Percentiles rank a stretch among this genome's conserved stretches.
Conservation (phyloP, 2,113 vertebrate genomes). For the Corythornis vintsioides region DNA sequence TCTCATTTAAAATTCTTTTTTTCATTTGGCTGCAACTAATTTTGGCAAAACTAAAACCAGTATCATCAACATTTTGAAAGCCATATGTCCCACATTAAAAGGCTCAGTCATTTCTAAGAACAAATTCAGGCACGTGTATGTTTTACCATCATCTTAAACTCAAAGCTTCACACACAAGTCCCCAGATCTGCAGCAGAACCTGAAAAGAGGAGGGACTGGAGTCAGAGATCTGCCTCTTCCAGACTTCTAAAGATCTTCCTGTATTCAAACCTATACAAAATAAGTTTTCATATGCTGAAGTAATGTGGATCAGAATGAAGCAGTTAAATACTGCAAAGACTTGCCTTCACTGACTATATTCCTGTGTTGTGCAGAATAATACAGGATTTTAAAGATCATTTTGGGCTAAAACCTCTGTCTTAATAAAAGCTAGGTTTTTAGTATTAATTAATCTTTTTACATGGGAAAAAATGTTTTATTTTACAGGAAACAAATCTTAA, state of each 20-base stretch:
- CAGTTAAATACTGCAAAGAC: background rate
- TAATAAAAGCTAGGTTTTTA: background rate
- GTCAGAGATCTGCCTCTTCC: background rate
- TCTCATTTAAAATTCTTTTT: background rate
- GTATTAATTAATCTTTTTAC: background rate
- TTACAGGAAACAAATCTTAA: background rate
- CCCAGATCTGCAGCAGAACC: background rate
- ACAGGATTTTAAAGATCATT: background rate
- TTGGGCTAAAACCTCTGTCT: background rate
- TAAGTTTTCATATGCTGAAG: background rate
- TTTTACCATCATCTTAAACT: background rate
- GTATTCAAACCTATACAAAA: background rate
- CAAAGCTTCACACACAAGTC: background rate
- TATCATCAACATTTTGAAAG: background rate
- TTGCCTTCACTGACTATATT: background rate
- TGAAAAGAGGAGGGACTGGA: background rate
- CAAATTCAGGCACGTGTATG: background rate
- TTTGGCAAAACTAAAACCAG: background rate
- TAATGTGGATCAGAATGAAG: background rate
- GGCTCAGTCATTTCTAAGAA: background rate
- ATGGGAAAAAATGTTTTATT: background rate
- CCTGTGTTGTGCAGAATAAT: background rate
- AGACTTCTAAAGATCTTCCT: background rate
- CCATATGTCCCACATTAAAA: background rate
- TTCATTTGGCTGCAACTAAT: background rate